phyloP scores from a whole-genome alignment of 2,797 vertebrate genomes.

The Sphenopsis melanotis region DNA sequence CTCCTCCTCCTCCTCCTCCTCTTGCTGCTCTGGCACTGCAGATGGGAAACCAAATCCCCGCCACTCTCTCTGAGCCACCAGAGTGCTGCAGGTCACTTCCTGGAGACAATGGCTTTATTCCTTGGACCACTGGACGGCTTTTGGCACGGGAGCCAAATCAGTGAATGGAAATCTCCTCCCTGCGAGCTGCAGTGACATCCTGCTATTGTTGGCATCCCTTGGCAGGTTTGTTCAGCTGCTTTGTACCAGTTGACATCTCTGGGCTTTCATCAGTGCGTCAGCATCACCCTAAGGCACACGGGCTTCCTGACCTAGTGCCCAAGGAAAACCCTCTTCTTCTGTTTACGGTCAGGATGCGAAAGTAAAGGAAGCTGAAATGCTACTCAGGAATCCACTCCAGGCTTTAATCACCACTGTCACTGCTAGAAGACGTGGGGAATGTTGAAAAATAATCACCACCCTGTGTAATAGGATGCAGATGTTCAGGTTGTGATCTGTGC shows the following conservation, averaged over 20 bases:
- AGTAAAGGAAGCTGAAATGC: conserved; percentile 48
- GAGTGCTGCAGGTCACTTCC: conserved; percentile 1
- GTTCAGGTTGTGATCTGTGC: conserved; percentile 47
- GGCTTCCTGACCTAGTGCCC: conserved; percentile 58
- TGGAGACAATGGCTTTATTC: conserved; percentile 26
- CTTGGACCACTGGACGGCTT: background rate
- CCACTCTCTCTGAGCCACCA: background rate
- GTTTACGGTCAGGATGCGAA: conserved; percentile 48
- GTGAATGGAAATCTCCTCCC: conserved; percentile 59
- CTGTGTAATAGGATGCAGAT: conserved; percentile 57
- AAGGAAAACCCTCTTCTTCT: conserved; percentile 59
- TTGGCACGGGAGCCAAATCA: background rate
- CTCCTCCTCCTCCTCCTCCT: background rate
- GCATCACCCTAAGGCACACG: background rate
- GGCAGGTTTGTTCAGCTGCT: conserved; percentile 65
- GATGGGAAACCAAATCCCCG: background rate
- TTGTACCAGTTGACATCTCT: conserved; percentile 48
- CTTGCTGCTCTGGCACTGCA: background rate
- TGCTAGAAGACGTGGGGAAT: background rate
- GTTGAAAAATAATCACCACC: conserved; percentile 43
- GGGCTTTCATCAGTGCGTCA: conserved; percentile 21
- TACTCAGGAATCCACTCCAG: conserved; percentile 35
- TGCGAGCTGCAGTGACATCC: conserved; percentile 43
- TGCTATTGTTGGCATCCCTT: conserved; percentile 65
- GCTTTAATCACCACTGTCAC: conserved; percentile 54